Base-by-base conservation (phyloP, 2,797 vertebrate genomes). In the Phoeniculus purpureus region DNA sequence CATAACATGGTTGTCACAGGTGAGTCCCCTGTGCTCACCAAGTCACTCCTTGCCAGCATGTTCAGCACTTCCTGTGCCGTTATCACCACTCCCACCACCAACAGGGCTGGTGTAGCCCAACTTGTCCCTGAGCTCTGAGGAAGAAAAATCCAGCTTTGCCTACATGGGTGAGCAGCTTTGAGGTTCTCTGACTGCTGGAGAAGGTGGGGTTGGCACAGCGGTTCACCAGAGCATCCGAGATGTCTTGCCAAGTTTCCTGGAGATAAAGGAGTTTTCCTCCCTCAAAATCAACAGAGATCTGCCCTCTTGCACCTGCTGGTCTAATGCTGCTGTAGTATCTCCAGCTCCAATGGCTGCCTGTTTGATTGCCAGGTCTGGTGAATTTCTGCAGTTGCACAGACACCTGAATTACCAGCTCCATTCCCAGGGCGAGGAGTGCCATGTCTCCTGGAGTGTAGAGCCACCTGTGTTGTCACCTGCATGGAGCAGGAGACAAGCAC, bases 121-220 rank as follows among this genome's bases (percentile, higher is more conserved):
- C n/a, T 23, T 17, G 6, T n/a, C 48, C 47, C 51, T 73, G 47
- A 18, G 16, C 43, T 88, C 22, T 55, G 65, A 45, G n/a, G 8
- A 68, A 55, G 43, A 1, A 56, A 51, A 84, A 64, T 31, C 25
- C 20, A 26, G 66, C 23, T 19, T 15, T 67, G 12, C 20, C 20
- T 8, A 13, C 1, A 0, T 15, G 34, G 23, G 23, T 0, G 0
- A 59, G 52, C 47, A n/a, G 25, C 40, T 84, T 31, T 60, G 64
- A 86, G 58, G 31, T 18, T 16, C 52, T 81, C 21, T 88, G 48
- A 15, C 16, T 66, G 15, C 25, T 47, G 71, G 26, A 15, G 22
- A 54, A 34, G 67, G 5, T 9, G 40, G 4, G 15, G 47, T 84
- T 48, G 56, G 67, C 1, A 0, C 29, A 37, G 43, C 48, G 62